Base-by-base conservation (phyloP, 2,797 vertebrate genomes). In the Diceros bicornis region DNA sequence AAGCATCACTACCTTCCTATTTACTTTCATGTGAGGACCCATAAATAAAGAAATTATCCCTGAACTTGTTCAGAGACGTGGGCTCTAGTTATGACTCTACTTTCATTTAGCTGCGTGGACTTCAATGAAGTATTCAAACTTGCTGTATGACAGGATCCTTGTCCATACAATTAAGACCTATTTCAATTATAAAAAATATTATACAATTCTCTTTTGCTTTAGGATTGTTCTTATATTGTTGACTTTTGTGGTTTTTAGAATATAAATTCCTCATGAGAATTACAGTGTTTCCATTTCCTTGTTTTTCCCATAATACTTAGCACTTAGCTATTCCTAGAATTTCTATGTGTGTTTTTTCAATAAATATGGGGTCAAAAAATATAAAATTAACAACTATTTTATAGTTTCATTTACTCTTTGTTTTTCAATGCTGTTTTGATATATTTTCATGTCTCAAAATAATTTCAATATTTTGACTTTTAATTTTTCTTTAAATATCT, bases 391-490 rank as follows among this genome's bases (percentile, higher is more conserved):
- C 9, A 59, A 72, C 5, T 59, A 44, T 61, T 89, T 79, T 78
- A 93, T 34, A 29, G 21, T 83, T 57, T 83, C 14, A 64, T 55
- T 93, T 85, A 61, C 7, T 66, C 5, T 93, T 68, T 61, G 12
- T 4, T 69, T 82, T 82, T 55, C 75, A 55, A 44, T 74, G 66
- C 23, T 2, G 34, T 71, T 64, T 79, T 81, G 57, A 69, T 59
- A 34, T 72, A 29, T 74, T 62, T 62, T 52, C 18, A 90, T 68
- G 21, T 61, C 68, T 68, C 23, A 90, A 75, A 93, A 59, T 47
- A 25, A 95, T 90, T 86, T 90, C 66, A 62, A 17, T 89, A 62
- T 52, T 52, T 55, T 84, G 62, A 57, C 32, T 74, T 71, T 74
- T 66, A 86, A 37, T 10, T 71, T 77, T 77, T 59, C 52, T 93